Evolutionary conservation across 2,113 vertebrate species (phyloP).

Genomic region (Synchiropus splendidus): DNA sequence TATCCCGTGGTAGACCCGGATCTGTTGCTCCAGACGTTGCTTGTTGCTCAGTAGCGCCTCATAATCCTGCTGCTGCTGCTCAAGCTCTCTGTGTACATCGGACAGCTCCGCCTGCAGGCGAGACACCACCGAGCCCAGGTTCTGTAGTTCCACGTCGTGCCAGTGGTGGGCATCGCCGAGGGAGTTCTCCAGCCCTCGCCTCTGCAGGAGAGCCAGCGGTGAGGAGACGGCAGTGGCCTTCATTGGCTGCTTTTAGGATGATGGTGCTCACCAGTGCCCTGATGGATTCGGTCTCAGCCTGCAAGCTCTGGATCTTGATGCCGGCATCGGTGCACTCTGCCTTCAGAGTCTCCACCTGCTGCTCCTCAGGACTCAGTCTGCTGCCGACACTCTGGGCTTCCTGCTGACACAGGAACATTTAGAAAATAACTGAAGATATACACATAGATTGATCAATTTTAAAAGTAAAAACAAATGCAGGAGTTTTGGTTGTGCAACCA

Average conservation of each 20-base stretch:
- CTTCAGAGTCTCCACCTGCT: constrained; percentile 75
- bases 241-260: too few relatives aligned
- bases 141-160: constrained; percentile 89
- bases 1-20: constrained; percentile 77
- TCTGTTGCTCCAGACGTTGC: constrained; percentile 78
- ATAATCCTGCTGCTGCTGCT: constrained; percentile 77
- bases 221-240: too few relatives aligned
- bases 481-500: too few relatives aligned
- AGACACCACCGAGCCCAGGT: constrained; percentile 78
- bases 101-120: constrained; percentile 83
- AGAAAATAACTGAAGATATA: constrained; percentile 1
- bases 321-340: constrained; percentile 71
- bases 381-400: constrained; percentile 55
- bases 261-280: constrained; percentile 74
- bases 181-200: constrained; percentile 85
- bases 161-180: constrained; percentile 81
- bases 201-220: constrained; percentile 69
- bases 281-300: constrained; percentile 85
- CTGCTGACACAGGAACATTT: constrained; percentile 19
- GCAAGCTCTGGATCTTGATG: constrained; percentile 84
- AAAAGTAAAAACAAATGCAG: too few relatives aligned
- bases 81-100: constrained; percentile 74
- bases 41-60: constrained; percentile 74
- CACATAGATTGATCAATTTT: too few relatives aligned
- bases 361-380: constrained; percentile 74